Base-by-base conservation (phyloP, 2,797 vertebrate species). In the Scolopax bukidnonensis region DNA sequence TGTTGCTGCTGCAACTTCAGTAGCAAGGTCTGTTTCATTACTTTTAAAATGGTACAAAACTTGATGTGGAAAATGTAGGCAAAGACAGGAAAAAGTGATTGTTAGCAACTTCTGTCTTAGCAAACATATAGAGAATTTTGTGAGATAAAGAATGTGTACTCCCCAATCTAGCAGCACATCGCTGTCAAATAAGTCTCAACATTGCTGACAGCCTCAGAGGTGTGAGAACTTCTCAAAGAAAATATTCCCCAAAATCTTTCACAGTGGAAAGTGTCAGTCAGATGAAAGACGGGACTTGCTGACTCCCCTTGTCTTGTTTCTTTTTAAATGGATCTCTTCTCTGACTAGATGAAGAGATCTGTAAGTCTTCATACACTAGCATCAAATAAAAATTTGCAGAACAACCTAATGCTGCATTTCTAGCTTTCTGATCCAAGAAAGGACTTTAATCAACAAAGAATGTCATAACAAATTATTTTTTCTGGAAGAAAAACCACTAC, bases 201-300 rank as follows among this genome's bases (percentile, higher is more conserved):
- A 40, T 32, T 17, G 4, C 63, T 80, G 53, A 75, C 18, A 76
- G 59, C 9, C 24, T 87, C 47, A 50, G 41, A 73, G 38, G 5
- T 91, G 67, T 63, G 80, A 38, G 16, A 94, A 77, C 43, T 77
- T 91, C 56, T 76, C 56, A 76, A 80, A 91, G 33, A 77, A 94
- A 89, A 67, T 38, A 80, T 48, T 87, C 23, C 36, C 40, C 48
- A 33, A 90, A 92, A 81, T 56, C 25, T 63, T 86, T 87, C 59
- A n/a, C n/a, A 36, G 10, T 28, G 14, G 32, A 71, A 91, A 74
- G 56, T 79, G 50, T 57, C 76, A 94, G 23, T 38, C 61, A 79
- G 38, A 43, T 85, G 69, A 90, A 84, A 79, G n/a, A 59, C 0
- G 1, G 50, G 40, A 60, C 65, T 40, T 78, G 61, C 48, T 86